These are phyloP conservation scores for Selenia dentaria DNA, from an alignment of 2,888 invertebrate species.

Conservation along the genomic window DNA sequence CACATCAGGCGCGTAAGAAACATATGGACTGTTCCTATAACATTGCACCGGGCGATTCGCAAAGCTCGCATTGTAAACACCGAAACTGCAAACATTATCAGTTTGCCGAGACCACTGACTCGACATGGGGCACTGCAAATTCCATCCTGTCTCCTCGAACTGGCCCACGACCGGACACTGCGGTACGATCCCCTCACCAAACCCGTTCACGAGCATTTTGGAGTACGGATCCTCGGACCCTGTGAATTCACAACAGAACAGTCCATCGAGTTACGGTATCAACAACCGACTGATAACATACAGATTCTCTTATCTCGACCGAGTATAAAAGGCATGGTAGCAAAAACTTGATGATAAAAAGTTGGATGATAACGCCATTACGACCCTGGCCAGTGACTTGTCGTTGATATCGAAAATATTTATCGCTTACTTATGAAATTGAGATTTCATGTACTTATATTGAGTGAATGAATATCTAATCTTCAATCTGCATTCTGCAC, in stretches of 20 bases:
- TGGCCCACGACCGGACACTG: slow-evolving; percentile 58
- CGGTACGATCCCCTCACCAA: slow-evolving; percentile 47
- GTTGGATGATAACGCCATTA: slow-evolving; percentile 64
- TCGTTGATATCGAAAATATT: slow-evolving; percentile 20
- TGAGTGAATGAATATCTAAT: slow-evolving; percentile 5
- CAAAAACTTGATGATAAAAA: slow-evolving; percentile 71
- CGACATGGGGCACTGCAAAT: slow-evolving; percentile 60
- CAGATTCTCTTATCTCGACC: slow-evolving; percentile 73
- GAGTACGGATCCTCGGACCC: slow-evolving; percentile 41
- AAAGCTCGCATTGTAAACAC: slow-evolving; percentile 47
- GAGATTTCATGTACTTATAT: neutral
- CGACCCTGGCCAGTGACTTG: slow-evolving; percentile 40
- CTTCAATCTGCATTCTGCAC: neutral
- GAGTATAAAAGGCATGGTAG: slow-evolving; percentile 67
- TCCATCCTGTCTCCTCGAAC: slow-evolving; percentile 61
- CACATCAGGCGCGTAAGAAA: slow-evolving; percentile 41
- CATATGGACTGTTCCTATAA: slow-evolving; percentile 47
- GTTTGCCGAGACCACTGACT: slow-evolving; percentile 59
- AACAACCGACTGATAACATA: slow-evolving; percentile 74
- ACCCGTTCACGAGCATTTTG: slow-evolving; percentile 63
- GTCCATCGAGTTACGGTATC: slow-evolving; percentile 77
- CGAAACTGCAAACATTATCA: slow-evolving; percentile 48
- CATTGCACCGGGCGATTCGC: slow-evolving; percentile 57
- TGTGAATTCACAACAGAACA: slow-evolving; percentile 46
- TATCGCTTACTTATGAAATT: slow-evolving; percentile 23